Conservation (phyloP, 2,888 invertebrate species). For the Atrina japonica region DNA sequence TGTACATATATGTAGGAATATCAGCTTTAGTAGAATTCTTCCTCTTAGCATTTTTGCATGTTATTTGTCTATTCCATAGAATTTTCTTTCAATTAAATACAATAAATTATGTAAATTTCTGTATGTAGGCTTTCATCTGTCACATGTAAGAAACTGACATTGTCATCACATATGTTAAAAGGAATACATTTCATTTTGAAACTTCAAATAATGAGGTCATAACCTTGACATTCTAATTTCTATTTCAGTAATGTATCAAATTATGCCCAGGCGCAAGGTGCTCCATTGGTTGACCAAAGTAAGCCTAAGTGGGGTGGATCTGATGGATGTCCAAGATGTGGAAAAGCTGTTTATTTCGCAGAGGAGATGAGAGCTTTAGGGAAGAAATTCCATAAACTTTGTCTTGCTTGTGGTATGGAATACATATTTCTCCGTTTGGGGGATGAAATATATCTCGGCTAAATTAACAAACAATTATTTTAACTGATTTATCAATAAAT, state of each 20-base stretch:
- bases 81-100: no score
- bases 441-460: no score
- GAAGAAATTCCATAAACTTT: constrained; percentile 82
- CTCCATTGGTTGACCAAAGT: constrained; percentile 50
- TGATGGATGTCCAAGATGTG: constrained; percentile 85
- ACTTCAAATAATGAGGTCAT: no score
- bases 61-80: no score
- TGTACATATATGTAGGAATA: no score
- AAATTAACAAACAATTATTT: not conserved
- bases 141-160: no score
- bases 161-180: not conserved
- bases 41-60: no score
- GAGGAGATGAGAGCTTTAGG: constrained; percentile 82
- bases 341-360: constrained; percentile 82
- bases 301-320: constrained; percentile 55
- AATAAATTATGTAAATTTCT: no score
- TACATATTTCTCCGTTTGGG: not conserved
- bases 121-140: no score
- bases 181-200: constrained; percentile 8
- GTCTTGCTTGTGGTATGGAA: constrained; percentile 82
- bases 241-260: constrained; percentile 54
- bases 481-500: no score
- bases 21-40: no score
- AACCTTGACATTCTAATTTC: not conserved
- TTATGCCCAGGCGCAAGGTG: constrained; percentile 64